Conservation (phyloP, 23 tunicate species). For the Trididemnum nubilum region DNA sequence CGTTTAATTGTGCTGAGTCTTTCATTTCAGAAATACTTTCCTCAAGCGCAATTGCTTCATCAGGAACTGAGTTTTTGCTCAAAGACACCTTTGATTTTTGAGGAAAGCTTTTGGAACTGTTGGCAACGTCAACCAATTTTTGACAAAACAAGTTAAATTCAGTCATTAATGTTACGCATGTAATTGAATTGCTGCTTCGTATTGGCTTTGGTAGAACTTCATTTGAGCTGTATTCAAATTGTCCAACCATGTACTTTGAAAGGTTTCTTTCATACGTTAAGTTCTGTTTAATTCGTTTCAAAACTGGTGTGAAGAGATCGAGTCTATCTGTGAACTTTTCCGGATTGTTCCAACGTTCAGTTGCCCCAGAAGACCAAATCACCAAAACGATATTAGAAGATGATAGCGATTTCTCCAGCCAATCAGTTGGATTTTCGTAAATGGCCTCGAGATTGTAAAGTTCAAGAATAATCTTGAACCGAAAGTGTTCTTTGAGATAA, state of each 20-base stretch:
- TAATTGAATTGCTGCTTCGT: not conserved
- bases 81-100: not conserved
- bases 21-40: not conserved
- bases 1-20: too few relatives aligned
- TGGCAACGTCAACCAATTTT: not conserved
- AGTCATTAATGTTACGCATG: not conserved
- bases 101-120: not conserved
- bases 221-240: conserved; percentile 53
- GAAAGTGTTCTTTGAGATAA: conserved; percentile 46
- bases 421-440: conserved; percentile 14
- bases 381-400: conserved; percentile 30
- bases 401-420: conserved; percentile 33
- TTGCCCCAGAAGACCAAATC: conserved; percentile 46
- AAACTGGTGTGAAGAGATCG: conserved; percentile 56
- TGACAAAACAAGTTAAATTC: not conserved
- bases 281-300: conserved; percentile 27
- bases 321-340: not conserved
- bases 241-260: conserved; percentile 29
- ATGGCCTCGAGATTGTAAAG: conserved; percentile 21
- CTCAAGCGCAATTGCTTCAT: not conserved
- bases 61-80: not conserved
- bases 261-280: conserved; percentile 13
- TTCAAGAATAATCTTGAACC: conserved; percentile 46
- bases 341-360: conserved; percentile 11
- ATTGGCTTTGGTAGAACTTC: not conserved